phyloP scores from a whole-genome alignment of 2,797 vertebrate genomes.

The Xiphophorus birchmanni region DNA sequence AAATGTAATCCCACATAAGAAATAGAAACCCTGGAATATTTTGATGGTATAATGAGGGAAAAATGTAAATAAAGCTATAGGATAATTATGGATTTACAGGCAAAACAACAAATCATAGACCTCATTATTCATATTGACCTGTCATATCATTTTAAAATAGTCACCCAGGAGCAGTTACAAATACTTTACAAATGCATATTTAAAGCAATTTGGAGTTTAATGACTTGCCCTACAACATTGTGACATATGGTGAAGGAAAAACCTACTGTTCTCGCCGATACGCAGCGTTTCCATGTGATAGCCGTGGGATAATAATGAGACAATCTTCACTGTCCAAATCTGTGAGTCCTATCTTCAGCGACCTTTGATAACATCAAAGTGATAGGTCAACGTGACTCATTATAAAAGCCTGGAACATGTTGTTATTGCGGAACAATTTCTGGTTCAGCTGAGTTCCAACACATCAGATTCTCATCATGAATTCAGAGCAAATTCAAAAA shows the following conservation, averaged over 20 bases:
- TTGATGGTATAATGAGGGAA: background rate
- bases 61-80: background rate
- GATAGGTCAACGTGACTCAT: background rate
- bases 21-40: background rate
- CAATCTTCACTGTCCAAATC: background rate
- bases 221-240: background rate
- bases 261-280: no score
- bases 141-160: background rate
- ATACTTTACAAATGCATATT: background rate
- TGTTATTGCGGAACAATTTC: slow-evolving; percentile 14
- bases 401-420: background rate
- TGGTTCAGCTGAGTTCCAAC: slow-evolving; percentile 13
- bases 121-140: background rate
- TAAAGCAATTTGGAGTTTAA: background rate
- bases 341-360: background rate
- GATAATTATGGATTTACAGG: no score
- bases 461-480: slow-evolving; percentile 30
- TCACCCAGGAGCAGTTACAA: background rate
- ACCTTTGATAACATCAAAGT: background rate
- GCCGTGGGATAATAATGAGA: background rate
- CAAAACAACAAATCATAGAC: background rate
- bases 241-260: background rate
- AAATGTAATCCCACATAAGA: background rate
- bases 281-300: background rate
- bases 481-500: slow-evolving; percentile 25